phyloP scores from a whole-genome alignment of 2,797 vertebrate genomes.

The Rachycentron canadum region DNA sequence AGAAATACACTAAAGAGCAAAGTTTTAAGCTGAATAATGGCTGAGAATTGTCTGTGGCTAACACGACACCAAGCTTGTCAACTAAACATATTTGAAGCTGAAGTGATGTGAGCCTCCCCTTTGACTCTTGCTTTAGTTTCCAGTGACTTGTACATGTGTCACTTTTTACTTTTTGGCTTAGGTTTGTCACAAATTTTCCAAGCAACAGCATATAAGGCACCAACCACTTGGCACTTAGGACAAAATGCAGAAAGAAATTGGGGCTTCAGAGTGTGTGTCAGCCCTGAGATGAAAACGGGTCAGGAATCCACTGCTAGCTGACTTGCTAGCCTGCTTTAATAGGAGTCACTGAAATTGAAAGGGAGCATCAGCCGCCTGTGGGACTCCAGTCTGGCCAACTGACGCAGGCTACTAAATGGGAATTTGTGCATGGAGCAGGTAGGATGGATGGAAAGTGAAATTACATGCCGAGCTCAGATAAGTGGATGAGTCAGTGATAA shows the following conservation, averaged over 20 bases:
- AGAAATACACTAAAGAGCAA: neutral
- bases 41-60: no score
- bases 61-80: no score
- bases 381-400: conserved; percentile 46
- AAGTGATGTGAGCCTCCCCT: neutral
- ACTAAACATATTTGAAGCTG: neutral
- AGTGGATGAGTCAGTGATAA: conserved; percentile 61
- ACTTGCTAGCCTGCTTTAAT: conserved; percentile 58
- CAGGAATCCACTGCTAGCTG: conserved; percentile 29
- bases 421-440: conserved; percentile 59
- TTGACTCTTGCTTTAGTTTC: neutral
- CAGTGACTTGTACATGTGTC: neutral
- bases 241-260: conserved; percentile 53
- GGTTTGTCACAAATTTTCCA: conserved; percentile 15
- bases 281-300: conserved; percentile 36
- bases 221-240: conserved; percentile 40
- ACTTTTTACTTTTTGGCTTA: conserved; percentile 11
- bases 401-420: conserved; percentile 60
- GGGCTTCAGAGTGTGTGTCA: conserved; percentile 32
- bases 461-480: conserved; percentile 63
- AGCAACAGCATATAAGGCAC: neutral
- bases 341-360: conserved; percentile 62
- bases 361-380: conserved; percentile 35
- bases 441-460: conserved; percentile 68
- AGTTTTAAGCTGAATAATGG: neutral